These are phyloP conservation scores for Mugil cephalus DNA, from an alignment of 2,113 vertebrate species.

Conservation along the genomic window DNA sequence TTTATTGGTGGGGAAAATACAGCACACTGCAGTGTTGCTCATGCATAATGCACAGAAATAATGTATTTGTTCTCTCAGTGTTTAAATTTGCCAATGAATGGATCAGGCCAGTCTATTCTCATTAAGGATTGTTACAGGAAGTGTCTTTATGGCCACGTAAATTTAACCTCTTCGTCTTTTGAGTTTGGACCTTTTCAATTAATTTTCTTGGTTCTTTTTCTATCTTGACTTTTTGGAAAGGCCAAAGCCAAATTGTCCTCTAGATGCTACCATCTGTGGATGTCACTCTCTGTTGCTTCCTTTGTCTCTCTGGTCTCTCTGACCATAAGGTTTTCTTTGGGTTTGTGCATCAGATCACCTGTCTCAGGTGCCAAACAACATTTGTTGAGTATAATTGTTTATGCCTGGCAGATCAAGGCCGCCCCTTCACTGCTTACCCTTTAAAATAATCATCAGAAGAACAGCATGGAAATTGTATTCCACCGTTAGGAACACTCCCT, in stretches of 20 bases:
- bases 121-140: too few species aligned
- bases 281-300: conserved; percentile 11
- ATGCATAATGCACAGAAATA: background rate
- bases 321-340: conserved; percentile 29
- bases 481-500: conserved; percentile 37
- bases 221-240: background rate
- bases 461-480: conserved; percentile 40
- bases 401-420: conserved; percentile 37
- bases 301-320: conserved; percentile 13
- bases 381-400: conserved; percentile 63
- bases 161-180: too few species aligned
- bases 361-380: conserved; percentile 13
- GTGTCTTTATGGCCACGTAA: too few species aligned
- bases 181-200: too few species aligned
- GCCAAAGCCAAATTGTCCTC: background rate
- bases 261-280: conserved; percentile 25
- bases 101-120: too few species aligned
- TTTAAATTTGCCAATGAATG: too few species aligned
- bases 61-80: too few species aligned
- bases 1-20: background rate
- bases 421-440: conserved; percentile 38
- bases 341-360: conserved; percentile 22
- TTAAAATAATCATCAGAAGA: conserved; percentile 53
- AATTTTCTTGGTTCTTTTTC: conserved; percentile 18
- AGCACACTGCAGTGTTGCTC: background rate